These are phyloP conservation scores for Epinotia brunnichana DNA, from an alignment of 2,888 invertebrate species.

Conservation along the genomic window DNA sequence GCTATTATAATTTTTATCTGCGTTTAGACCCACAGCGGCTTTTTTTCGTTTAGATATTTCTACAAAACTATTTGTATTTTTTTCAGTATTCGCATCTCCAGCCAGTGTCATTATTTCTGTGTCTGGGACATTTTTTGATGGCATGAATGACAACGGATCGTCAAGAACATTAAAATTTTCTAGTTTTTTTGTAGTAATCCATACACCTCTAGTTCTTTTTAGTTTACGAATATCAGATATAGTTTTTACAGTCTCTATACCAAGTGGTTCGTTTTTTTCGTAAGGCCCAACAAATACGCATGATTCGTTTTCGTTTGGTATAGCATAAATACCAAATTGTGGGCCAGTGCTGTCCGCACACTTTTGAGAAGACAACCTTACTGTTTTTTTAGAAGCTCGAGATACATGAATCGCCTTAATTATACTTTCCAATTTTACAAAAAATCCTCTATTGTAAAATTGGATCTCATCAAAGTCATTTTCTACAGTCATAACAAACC, in stretches of 20 bases:
- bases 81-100: slow-evolving; percentile 1
- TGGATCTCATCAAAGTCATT: slow-evolving; percentile 81
- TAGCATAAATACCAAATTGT: slow-evolving; percentile 77
- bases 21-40: not conserved
- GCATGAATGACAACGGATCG: slow-evolving; percentile 71
- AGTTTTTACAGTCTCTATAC: slow-evolving; percentile 71
- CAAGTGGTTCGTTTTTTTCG: slow-evolving; percentile 68
- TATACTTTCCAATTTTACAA: slow-evolving; percentile 81
- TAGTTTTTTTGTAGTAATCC: slow-evolving; percentile 72
- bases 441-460: slow-evolving; percentile 78
- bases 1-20: not conserved
- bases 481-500: slow-evolving; percentile 83
- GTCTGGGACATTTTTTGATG: slow-evolving; percentile 45
- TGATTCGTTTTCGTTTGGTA: slow-evolving; percentile 64
- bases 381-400: slow-evolving; percentile 74
- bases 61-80: not conserved
- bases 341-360: slow-evolving; percentile 56
- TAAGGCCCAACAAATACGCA: slow-evolving; percentile 77
- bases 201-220: slow-evolving; percentile 68
- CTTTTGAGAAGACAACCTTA: slow-evolving; percentile 72
- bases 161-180: slow-evolving; percentile 72
- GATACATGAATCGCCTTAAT: slow-evolving; percentile 77
- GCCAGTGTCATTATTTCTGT: slow-evolving; percentile 32
- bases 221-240: slow-evolving; percentile 48
- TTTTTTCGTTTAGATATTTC: not conserved